Evolutionary conservation across 1,140 invertebrate genomes (phyloP), one percentile per base, ranked within the genome.

Genomic region (Drosophila trapezifrons): DNA sequence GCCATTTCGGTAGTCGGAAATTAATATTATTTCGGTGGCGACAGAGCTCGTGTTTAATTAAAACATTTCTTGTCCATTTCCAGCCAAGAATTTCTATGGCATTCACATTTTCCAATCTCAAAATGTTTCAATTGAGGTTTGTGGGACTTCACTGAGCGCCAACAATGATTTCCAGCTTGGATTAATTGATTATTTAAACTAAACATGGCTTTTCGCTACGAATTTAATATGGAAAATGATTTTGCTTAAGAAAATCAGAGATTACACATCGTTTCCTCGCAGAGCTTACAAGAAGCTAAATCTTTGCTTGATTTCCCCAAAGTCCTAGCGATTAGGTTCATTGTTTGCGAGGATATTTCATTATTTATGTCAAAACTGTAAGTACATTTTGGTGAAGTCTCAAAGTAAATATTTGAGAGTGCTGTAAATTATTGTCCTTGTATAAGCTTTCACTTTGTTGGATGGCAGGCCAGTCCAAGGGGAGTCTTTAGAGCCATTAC

Each of bases 121-220:
- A 56, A 62, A 62, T 42, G 37, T 62, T 25, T 60, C 37, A 42
- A 64, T 42, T 64, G 60, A 18, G 60, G 60, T 60, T 18, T 20
- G 32, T 64, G 10, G 20, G 20, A 22, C n/a, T 37, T 18, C 55
- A 42, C 25, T 63, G 59, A 10, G 17, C 52, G 52, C n/a, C 22
- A 12, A 22, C 8, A 57, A 64, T 20, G 35, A 1, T 18, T 54
- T 17, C 20, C 37, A 22, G n/a, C 20, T 12, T 12, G 60, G 8
- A 18, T 42, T 42, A 64, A 62, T 43, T 59, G 55, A 27, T 6
- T 56, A 3, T 2, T 38, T 18, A 20, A 22, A 37, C 32, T 37
- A 13, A 22, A 37, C 18, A 10, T 54, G 8, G 13, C 32, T 6
- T 22, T 12, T 17, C 13, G 37, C 20, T 22, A 4, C 3, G 4